phyloP scores from a whole-genome alignment of 2,888 invertebrate species.

The Notodonta dromedarius region DNA sequence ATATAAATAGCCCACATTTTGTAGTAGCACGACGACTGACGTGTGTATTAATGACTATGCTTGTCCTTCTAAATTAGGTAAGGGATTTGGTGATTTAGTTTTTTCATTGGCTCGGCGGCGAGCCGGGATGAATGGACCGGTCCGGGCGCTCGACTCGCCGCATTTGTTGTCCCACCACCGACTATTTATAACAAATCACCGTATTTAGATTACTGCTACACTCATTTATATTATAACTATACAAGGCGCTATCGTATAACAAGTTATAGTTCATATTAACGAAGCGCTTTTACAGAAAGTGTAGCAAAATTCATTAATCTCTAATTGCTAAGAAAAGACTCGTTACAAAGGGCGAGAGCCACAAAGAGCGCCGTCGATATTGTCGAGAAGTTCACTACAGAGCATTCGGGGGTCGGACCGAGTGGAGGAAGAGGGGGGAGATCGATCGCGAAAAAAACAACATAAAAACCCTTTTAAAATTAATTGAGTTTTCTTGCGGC shows the following conservation, averaged over 20 bases:
- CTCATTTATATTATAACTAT: slow-evolving; percentile 10
- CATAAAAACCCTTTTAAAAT: slow-evolving; percentile 85
- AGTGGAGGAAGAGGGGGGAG: slow-evolving; percentile 36
- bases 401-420: slow-evolving; percentile 58
- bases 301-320: slow-evolving; percentile 69
- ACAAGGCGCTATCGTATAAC: neutral
- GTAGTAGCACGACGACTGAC: slow-evolving; percentile 81
- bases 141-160: slow-evolving; percentile 26
- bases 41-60: slow-evolving; percentile 83
- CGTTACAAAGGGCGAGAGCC: slow-evolving; percentile 63
- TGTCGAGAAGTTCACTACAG: slow-evolving; percentile 69
- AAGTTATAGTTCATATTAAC: neutral
- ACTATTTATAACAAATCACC: slow-evolving; percentile 42
- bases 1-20: slow-evolving; percentile 83
- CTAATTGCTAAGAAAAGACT: slow-evolving; percentile 72
- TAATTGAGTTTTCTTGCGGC: slow-evolving; percentile 84
- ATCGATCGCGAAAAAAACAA: slow-evolving; percentile 77
- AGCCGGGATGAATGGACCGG: slow-evolving; percentile 46
- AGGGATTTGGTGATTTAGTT: slow-evolving; percentile 81
- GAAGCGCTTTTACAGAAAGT: slow-evolving; percentile 28
- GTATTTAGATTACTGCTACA: slow-evolving; percentile 15
- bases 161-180: slow-evolving; percentile 45
- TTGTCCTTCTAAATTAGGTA: slow-evolving; percentile 83
- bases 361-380: slow-evolving; percentile 66
- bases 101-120: slow-evolving; percentile 67